Base-by-base conservation (phyloP, 2,113 vertebrate genomes). In the Phasianus colchicus region DNA sequence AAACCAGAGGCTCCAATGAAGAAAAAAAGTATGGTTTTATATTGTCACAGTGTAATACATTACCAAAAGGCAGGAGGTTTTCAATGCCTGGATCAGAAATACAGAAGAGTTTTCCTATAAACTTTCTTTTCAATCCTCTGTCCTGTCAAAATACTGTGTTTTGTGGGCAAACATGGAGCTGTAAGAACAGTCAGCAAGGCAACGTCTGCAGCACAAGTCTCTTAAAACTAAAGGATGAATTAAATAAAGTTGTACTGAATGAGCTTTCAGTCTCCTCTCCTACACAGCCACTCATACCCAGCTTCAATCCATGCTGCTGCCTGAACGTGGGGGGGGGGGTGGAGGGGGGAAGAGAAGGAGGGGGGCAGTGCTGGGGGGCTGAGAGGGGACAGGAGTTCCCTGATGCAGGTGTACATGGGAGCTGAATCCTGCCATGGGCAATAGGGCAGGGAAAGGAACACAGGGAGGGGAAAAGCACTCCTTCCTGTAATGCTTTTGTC, bases 401-500 rank as follows among this genome's bases (percentile, higher is more conserved):
- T 8, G 43, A 76, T 24, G 27, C 55, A 88, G 50, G 55, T 52
- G 66, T 55, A 63, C 54, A 60, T 3, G 12, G 4, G 43, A 75
- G 55, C 83, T 52, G 40, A 74, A 81, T 20, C 42, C 18, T 57
- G 27, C 3, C 32, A 45, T 32, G 74, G 27, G 48, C 83, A 91
- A 12, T 29, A 73, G 36, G 21, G 45, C 32, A 73, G 2, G 8
- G 55, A 60, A 12, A 63, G 5, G 6, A 45, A 63, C 7, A 48
- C 10, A 61, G 2, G 0, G 2, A 13, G 2, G 3, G 2, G 5
- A 20, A 6, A 13, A 0, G 1, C 2, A 9, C 7, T 5, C 4
- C 12, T 70, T 21, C 21, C 36, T 73, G 29, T 14, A 70, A 76
- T 27, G 19, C 4, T 25, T 10, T 48, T 71, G 57, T 58, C 18